phyloP scores from a whole-genome alignment of 2,797 vertebrate genomes.

The Periparus ater region DNA sequence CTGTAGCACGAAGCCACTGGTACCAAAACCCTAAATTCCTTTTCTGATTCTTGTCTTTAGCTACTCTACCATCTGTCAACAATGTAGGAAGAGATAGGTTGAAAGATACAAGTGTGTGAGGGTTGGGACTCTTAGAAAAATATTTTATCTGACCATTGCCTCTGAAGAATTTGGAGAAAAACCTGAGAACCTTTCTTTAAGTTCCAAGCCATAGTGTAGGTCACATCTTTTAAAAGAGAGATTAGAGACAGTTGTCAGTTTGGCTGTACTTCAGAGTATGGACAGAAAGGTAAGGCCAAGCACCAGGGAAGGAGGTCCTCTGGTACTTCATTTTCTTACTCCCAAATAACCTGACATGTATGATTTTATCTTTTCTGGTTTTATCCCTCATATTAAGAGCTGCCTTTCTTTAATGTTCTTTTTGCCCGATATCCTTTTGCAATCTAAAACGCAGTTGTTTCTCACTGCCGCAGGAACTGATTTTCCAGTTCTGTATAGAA shows the following conservation, averaged over 20 bases:
- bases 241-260: not conserved
- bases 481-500: not conserved
- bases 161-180: not conserved
- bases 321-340: not conserved
- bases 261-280: not conserved
- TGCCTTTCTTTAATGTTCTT: not conserved
- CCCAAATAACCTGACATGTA: not conserved
- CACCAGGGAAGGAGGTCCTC: not conserved
- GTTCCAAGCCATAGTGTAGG: not conserved
- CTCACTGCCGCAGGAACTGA: not conserved
- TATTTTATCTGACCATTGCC: not conserved
- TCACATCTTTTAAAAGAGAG: not conserved
- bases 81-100: not conserved
- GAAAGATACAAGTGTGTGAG: not conserved
- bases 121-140: not conserved
- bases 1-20: not conserved
- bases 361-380: not conserved
- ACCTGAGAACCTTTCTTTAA: not conserved
- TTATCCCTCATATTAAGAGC: not conserved
- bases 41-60: not conserved
- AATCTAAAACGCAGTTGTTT: not conserved
- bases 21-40: not conserved
- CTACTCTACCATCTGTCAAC: not conserved
- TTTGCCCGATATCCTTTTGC: not conserved
- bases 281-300: not conserved